Conservation (phyloP, 1,140 invertebrate species). For the Drosophila orena region DNA sequence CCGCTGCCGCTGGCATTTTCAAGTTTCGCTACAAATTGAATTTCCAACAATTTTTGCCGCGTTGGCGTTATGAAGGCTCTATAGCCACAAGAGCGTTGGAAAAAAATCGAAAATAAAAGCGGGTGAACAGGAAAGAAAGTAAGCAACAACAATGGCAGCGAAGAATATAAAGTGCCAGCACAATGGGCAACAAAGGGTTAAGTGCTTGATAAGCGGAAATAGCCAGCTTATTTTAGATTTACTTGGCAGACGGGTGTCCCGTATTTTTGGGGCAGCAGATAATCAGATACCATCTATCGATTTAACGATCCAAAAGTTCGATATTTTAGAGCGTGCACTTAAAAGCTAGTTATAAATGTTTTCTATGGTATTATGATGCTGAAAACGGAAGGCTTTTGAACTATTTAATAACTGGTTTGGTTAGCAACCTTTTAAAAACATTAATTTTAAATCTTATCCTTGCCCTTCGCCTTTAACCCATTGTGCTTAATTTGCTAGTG, state of each 20-base stretch:
- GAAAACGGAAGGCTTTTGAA: no score
- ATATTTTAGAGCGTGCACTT: no score
- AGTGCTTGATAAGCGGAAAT: constrained; percentile 9
- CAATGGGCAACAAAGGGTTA: constrained; percentile 46
- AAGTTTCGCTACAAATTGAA: constrained; percentile 74
- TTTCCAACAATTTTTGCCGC: constrained; percentile 72
- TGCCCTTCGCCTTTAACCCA: neutral
- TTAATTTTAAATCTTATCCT: neutral
- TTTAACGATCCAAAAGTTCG: no score
- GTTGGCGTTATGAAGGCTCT: constrained; percentile 48
- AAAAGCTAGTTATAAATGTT: neutral
- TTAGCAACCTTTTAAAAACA: neutral
- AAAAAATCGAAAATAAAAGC: constrained; percentile 23
- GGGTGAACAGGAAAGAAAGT: constrained; percentile 12
- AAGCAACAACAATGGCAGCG: constrained; percentile 34
- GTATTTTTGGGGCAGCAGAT: neutral
- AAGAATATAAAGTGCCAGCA: constrained; percentile 46
- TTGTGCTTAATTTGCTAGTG: constrained; percentile 18
- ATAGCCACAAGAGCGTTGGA: neutral
- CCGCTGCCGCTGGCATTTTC: constrained; percentile 48
- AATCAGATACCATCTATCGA: neutral
- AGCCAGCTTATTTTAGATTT: constrained; percentile 8
- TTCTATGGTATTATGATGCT: neutral
- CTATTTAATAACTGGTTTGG: neutral
- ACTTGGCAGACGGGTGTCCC: neutral